A percentile compares a stretch with the other conserved stretches of the same genome.
phyloP scores from a whole-genome alignment of 1,140 invertebrate genomes.

The Bathynomus jamesi region DNA sequence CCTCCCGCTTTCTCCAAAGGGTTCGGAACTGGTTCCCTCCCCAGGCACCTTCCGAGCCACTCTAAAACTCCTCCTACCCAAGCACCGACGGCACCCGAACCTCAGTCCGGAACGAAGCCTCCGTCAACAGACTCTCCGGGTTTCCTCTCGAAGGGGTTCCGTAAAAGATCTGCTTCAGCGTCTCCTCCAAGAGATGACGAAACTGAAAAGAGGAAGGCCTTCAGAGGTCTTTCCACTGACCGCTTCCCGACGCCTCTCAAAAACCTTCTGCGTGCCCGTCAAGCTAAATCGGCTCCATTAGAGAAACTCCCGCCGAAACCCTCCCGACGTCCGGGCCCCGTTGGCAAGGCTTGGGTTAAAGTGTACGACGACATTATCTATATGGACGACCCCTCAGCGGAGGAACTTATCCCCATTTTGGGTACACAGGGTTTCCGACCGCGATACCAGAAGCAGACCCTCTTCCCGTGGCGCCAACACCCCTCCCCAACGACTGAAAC shows the following conservation, averaged over 20 bases:
- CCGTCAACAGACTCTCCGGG: too few species aligned
- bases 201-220: constrained; percentile 16
- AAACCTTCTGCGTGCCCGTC: constrained; percentile 4
- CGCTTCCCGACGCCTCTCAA: constrained; percentile 20
- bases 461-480: constrained; percentile 27
- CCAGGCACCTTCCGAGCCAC: background rate
- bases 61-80: background rate
- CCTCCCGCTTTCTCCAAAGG: background rate
- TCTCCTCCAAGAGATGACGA: constrained; percentile 12
- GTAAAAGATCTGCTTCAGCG: constrained; percentile 27
- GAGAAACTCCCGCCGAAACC: constrained; percentile 24
- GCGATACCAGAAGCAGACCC: constrained; percentile 25
- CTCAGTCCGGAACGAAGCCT: too few species aligned
- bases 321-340: constrained; percentile 27
- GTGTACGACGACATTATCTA: constrained; percentile 36
- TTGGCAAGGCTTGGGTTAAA: constrained; percentile 34
- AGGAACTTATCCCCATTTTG: constrained; percentile 30
- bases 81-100: background rate
- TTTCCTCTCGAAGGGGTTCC: background rate
- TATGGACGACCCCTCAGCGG: constrained; percentile 24
- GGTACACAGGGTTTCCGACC: constrained; percentile 22
- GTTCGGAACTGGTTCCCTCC: background rate
- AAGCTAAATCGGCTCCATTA: background rate
- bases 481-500: constrained; percentile 27
- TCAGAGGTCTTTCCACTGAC: constrained; percentile 17